A percentile compares a stretch with the other conserved stretches of the same genome.
Evolutionary conservation across 2,797 vertebrate genomes (phyloP).

Genomic region (Philypnodon macrostomus): DNA sequence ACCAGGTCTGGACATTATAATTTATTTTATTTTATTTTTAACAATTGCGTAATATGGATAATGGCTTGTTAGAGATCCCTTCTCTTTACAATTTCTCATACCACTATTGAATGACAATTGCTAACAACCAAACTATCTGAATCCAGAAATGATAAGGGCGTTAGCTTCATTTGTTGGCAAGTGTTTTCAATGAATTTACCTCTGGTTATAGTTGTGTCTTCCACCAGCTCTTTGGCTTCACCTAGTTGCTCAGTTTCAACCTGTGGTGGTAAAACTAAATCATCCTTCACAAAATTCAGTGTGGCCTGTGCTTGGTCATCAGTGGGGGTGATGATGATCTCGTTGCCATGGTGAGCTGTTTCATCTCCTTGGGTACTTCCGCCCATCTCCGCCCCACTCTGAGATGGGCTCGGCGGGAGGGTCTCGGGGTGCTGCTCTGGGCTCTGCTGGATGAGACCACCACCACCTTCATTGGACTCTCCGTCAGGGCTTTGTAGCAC

Average conservation of each 20-base stretch:
- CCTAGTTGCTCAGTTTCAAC: constrained; percentile 34
- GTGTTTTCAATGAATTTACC: constrained; percentile 42
- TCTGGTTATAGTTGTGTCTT: constrained; percentile 40
- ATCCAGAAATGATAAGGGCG: too few species aligned
- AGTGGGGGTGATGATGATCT: constrained; percentile 57
- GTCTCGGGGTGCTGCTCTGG: constrained; percentile 17
- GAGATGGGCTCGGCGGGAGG: constrained; percentile 28
- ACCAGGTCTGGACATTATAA: too few species aligned
- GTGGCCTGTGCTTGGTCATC: constrained; percentile 35
- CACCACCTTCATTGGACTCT: constrained; percentile 26
- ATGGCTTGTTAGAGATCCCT: too few species aligned
- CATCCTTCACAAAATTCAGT: constrained; percentile 36
- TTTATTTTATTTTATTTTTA: too few species aligned
- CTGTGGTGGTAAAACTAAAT: constrained; percentile 39
- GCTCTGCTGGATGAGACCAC: constrained; percentile 23
- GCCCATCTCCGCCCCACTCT: constrained; percentile 11
- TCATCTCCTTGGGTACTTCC: constrained; percentile 30
- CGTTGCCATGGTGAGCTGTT: constrained; percentile 53
- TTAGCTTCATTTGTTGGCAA: too few species aligned
- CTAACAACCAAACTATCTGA: too few species aligned
- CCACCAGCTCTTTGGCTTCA: constrained; percentile 47
- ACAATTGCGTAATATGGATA: too few species aligned
- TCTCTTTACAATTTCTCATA: too few species aligned
- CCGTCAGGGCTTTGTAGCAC: constrained; percentile 46
- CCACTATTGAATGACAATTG: too few species aligned